phyloP scores from a whole-genome alignment of 2,888 invertebrate species.

The Rhagium mordax region DNA sequence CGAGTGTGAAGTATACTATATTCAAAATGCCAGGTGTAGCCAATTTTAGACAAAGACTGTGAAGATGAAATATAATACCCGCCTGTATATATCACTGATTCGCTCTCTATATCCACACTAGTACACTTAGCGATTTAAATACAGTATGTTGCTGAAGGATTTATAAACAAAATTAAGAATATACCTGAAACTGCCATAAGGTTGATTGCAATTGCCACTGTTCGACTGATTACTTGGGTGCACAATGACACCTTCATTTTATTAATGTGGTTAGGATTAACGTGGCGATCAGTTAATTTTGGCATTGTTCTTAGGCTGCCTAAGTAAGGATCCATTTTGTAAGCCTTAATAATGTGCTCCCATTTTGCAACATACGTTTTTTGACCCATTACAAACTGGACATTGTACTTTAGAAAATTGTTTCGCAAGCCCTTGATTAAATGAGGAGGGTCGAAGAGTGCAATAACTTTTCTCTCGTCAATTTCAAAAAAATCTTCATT shows the following conservation, averaged over 20 bases:
- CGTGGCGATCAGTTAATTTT: too few relatives aligned
- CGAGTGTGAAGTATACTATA: too few relatives aligned
- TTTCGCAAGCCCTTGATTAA: slow-evolving; percentile 40
- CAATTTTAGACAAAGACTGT: too few relatives aligned
- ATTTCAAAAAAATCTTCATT: slow-evolving; percentile 22
- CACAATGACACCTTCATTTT: slow-evolving; percentile 45
- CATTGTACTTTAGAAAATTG: slow-evolving; percentile 29
- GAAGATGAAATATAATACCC: too few relatives aligned
- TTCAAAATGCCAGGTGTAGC: background rate
- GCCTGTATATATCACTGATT: too few relatives aligned
- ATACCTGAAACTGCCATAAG: slow-evolving; percentile 8
- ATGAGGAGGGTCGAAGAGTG: slow-evolving; percentile 40
- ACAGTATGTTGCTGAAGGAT: background rate
- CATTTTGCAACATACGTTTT: background rate
- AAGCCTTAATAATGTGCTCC: slow-evolving; percentile 23
- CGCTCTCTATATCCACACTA: too few relatives aligned
- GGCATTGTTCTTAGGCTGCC: too few relatives aligned
- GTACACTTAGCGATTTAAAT: too few relatives aligned
- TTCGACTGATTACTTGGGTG: slow-evolving; percentile 29
- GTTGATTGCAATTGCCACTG: slow-evolving; percentile 1
- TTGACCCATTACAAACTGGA: background rate
- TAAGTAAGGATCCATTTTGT: too few relatives aligned
- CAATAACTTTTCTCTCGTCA: slow-evolving; percentile 22
- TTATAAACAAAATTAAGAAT: background rate
- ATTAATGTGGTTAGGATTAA: slow-evolving; percentile 33